These are phyloP conservation scores for Hirtodrosophila alboralis DNA, from an alignment of 2,888 invertebrate genomes.

Conservation along the genomic window DNA sequence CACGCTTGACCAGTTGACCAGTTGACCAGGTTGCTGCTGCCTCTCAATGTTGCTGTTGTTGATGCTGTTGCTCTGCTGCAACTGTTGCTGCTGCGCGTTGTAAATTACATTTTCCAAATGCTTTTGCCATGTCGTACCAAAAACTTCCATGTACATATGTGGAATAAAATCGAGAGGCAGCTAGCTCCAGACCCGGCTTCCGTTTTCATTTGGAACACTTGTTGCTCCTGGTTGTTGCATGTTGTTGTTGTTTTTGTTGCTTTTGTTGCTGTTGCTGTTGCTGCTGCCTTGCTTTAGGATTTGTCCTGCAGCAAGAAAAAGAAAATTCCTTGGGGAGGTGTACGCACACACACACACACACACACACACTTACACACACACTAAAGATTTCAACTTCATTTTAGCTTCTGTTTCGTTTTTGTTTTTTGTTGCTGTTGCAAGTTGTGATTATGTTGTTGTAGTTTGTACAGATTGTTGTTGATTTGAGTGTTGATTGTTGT, in stretches of 20 bases:
- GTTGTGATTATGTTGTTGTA: constrained; percentile 72
- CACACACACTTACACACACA: no score
- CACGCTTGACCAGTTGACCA: constrained; percentile 38
- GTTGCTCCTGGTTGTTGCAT: constrained; percentile 20
- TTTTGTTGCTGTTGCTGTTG: neutral
- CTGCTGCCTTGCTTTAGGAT: constrained; percentile 44
- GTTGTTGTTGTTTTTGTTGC: neutral
- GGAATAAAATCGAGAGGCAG: constrained; percentile 54
- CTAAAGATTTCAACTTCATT: constrained; percentile 43
- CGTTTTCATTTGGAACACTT: constrained; percentile 28
- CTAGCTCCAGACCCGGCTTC: constrained; percentile 33
- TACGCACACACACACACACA: constrained; percentile 36
- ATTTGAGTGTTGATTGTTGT: constrained; percentile 76
- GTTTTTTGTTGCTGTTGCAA: constrained; percentile 14
- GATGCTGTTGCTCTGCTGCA: constrained; percentile 12
- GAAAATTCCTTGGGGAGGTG: constrained; percentile 74
- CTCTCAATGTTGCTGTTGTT: constrained; percentile 14
- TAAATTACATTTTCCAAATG: constrained; percentile 82
- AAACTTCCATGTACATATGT: constrained; percentile 77
- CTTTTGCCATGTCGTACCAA: constrained; percentile 78
- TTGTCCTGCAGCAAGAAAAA: constrained; percentile 58
- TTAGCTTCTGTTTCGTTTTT: constrained; percentile 33
- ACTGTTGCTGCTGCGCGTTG: constrained; percentile 63
- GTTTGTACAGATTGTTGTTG: constrained; percentile 76
- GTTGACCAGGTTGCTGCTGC: constrained; percentile 14